Percentiles rank a stretch among this genome's conserved stretches.
These are phyloP conservation scores for Andinoacara biseriatus DNA, from an alignment of 2,113 vertebrate species.

Conservation along the genomic window DNA sequence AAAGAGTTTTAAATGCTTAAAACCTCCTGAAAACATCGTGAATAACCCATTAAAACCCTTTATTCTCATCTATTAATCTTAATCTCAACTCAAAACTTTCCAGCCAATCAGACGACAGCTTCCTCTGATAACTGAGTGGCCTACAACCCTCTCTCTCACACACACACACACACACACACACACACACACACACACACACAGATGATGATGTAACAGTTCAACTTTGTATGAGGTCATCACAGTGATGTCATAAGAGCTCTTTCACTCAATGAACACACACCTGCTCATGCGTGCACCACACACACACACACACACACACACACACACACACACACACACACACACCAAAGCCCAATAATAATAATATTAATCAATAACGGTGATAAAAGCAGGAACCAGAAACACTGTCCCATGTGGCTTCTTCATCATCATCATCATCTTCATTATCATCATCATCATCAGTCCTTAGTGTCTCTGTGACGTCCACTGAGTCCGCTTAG, in stretches of 20 bases:
- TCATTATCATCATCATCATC: constrained; percentile 8
- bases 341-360: constrained; percentile 25
- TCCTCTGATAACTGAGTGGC: not conserved
- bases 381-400: constrained; percentile 44
- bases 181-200: not conserved
- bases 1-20: constrained; percentile 1
- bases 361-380: constrained; percentile 32
- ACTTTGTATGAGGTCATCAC: constrained; percentile 67
- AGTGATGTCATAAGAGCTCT: constrained; percentile 57
- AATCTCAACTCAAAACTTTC: not conserved
- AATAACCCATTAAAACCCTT: not conserved
- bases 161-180: not conserved
- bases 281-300: not conserved
- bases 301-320: not conserved
- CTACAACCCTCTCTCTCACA: not conserved
- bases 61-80: not conserved
- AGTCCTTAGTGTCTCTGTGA: constrained; percentile 16
- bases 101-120: constrained; percentile 8
- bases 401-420: constrained; percentile 20
- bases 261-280: not conserved
- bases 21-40: not conserved
- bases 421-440: not conserved
- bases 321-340: constrained; percentile 2
- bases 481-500: constrained; percentile 17
- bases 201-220: constrained; percentile 15